Evolutionary conservation across 2,888 invertebrate genomes (phyloP).

Genomic region (Perizoma affinitatum): DNA sequence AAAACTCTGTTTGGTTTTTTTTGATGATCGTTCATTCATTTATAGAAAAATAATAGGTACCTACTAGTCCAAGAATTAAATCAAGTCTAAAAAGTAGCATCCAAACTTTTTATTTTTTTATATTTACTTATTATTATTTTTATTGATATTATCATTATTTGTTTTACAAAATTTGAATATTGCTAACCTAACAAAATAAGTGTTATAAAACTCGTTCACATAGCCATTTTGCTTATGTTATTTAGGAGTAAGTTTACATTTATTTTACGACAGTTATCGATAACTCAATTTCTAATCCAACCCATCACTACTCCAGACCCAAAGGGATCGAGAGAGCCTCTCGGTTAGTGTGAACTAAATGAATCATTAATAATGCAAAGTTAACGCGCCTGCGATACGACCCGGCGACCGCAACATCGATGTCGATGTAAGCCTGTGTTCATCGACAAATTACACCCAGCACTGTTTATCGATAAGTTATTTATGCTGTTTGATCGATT

Average conservation of each 20-base stretch:
- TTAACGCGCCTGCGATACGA: conserved; percentile 64
- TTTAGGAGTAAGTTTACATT: neutral
- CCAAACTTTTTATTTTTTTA: too few species aligned
- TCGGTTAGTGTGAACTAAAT: conserved; percentile 84
- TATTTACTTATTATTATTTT: too few species aligned
- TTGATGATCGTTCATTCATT: too few species aligned
- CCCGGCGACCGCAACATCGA: conserved; percentile 60
- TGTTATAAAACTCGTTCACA: neutral
- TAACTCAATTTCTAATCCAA: conserved; percentile 32
- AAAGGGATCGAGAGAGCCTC: conserved; percentile 74
- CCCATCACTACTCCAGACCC: conserved; percentile 61
- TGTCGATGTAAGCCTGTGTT: conserved; percentile 57
- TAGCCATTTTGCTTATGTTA: neutral
- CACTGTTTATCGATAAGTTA: conserved; percentile 54
- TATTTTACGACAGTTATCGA: conserved; percentile 9
- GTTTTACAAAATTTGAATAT: too few species aligned
- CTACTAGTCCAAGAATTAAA: too few species aligned
- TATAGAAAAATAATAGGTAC: too few species aligned
- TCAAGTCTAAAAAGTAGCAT: too few species aligned
- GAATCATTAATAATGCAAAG: conserved; percentile 83
- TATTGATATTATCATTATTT: too few species aligned
- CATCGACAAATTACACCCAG: conserved; percentile 45
- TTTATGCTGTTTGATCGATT: conserved; percentile 49
- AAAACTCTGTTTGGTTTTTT: too few species aligned
- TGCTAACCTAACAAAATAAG: neutral